Evolutionary conservation across 2,888 invertebrate genomes (phyloP).

Genomic region (Drosophila hamatofila): DNA sequence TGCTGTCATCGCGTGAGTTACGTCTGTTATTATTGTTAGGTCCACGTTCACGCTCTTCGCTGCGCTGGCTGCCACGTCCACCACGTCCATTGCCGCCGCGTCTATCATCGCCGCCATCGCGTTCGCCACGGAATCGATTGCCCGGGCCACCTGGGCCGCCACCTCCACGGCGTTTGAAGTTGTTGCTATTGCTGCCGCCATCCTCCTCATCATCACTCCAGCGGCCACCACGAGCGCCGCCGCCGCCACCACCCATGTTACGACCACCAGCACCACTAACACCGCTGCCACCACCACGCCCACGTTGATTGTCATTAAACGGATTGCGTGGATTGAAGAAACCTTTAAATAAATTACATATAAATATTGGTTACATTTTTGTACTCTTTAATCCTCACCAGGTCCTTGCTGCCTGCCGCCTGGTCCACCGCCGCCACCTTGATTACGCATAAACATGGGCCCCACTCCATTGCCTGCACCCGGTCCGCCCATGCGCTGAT

Average conservation of each 20-base stretch:
- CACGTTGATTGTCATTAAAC: constrained; percentile 78
- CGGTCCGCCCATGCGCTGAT: constrained; percentile 79
- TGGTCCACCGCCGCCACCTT: constrained; percentile 66
- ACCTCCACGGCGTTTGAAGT: constrained; percentile 82
- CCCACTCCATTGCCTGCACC: constrained; percentile 66
- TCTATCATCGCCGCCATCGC: constrained; percentile 72
- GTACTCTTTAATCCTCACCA: constrained; percentile 49
- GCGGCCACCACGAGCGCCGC: constrained; percentile 67
- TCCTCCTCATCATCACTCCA: constrained; percentile 76
- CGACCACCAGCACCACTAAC: constrained; percentile 56
- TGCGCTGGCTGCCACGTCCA: constrained; percentile 55
- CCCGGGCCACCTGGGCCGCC: constrained; percentile 69
- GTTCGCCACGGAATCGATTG: constrained; percentile 80
- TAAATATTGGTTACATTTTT: not conserved
- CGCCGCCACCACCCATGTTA: constrained; percentile 55
- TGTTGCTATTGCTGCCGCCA: constrained; percentile 49
- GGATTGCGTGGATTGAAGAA: constrained; percentile 83
- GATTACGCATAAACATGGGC: constrained; percentile 72
- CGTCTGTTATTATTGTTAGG: constrained; percentile 59
- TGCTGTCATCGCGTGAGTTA: constrained; percentile 64
- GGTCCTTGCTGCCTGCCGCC: constrained; percentile 79
- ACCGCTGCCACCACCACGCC: constrained; percentile 56
- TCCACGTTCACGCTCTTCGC: constrained; percentile 68
- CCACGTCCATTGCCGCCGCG: constrained; percentile 64
- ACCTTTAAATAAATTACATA: constrained; percentile 51